Evolutionary conservation across 2,888 invertebrate genomes (phyloP).

Genomic region (Salpingus planirostris): DNA sequence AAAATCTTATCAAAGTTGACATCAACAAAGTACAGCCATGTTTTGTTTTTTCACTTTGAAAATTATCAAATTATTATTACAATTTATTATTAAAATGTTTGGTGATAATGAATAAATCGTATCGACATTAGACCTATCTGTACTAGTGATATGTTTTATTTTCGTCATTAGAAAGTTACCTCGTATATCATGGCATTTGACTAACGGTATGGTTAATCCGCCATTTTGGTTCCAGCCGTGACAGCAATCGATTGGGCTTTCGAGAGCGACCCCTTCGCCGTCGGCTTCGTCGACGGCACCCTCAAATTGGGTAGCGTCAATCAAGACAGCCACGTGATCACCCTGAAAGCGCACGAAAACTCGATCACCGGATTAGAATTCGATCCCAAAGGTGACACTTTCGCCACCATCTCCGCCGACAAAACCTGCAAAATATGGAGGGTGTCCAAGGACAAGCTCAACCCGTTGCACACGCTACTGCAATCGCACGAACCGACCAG

Average conservation of each 20-base stretch:
- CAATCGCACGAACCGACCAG: slow-evolving; percentile 43
- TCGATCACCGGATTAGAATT: slow-evolving; percentile 42
- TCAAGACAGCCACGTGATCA: slow-evolving; percentile 31
- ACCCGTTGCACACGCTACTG: slow-evolving; percentile 39
- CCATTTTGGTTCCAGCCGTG: slow-evolving; percentile 44
- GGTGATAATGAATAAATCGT: no score
- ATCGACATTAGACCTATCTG: no score
- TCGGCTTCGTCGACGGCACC: slow-evolving; percentile 49
- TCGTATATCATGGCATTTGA: no score
- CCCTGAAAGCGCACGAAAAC: slow-evolving; percentile 39
- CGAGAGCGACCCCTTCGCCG: slow-evolving; percentile 47
- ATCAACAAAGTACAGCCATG: no score
- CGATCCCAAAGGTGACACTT: slow-evolving; percentile 44
- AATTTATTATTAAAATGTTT: no score
- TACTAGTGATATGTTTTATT: no score
- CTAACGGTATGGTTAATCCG: no score
- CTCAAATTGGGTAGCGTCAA: slow-evolving; percentile 40
- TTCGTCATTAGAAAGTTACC: no score
- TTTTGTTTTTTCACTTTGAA: no score
- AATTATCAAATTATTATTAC: no score
- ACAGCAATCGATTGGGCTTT: slow-evolving; percentile 48
- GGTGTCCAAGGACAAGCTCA: slow-evolving; percentile 34
- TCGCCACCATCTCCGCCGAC: slow-evolving; percentile 46
- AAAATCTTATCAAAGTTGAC: no score
- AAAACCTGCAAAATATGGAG: slow-evolving; percentile 44